Base-by-base conservation (phyloP, 2,888 invertebrate genomes). In the Yponomeuta plumbellus region DNA sequence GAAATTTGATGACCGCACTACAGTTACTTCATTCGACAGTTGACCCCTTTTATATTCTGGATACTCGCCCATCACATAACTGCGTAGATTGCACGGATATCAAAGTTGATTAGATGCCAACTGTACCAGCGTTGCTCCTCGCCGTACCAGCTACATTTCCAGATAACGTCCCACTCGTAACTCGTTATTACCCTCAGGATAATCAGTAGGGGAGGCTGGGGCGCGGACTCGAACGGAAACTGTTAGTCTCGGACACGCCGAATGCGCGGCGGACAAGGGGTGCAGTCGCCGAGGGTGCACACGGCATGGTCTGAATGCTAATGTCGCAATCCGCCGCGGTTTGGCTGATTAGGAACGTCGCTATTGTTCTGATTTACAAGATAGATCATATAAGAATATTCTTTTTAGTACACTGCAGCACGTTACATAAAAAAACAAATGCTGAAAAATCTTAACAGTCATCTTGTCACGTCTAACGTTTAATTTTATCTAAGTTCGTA, bases 181-280 rank as follows among this genome's bases (percentile, higher is more conserved):
- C 20, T 23, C 34, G 8, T 62, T 39, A 62, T 20, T 39, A 22
- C 21, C 64, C 17, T 11, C 57, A n/a, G 65, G 65, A 57, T 56
- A 52, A 65, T 23, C 57, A 23, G 22, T 22, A 73, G 75, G 80
- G 78, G 76, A 76, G 75, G 66, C 44, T 63, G 62, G 74, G 73
- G 70, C 66, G 67, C 64, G 74, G 72, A 70, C 71, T 73, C 79
- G 13, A 52, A 52, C 44, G 79, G 79, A 78, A 77, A 75, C 76
- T 72, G 78, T 80, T 80, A 76, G 81, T 79, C 76, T 75, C 76
- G 76, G 69, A 63, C 21, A 39, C 59, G 67, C 66, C 59, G 61
- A 67, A 68, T 68, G 62, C 61, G n/a, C 66, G n/a, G 11, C 20
- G 21, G 63, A 22, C 13, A 52, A 34, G 61, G 26, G 52, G 61